Base-by-base conservation (phyloP, 2,888 invertebrate genomes). In the Caprella mutica region DNA sequence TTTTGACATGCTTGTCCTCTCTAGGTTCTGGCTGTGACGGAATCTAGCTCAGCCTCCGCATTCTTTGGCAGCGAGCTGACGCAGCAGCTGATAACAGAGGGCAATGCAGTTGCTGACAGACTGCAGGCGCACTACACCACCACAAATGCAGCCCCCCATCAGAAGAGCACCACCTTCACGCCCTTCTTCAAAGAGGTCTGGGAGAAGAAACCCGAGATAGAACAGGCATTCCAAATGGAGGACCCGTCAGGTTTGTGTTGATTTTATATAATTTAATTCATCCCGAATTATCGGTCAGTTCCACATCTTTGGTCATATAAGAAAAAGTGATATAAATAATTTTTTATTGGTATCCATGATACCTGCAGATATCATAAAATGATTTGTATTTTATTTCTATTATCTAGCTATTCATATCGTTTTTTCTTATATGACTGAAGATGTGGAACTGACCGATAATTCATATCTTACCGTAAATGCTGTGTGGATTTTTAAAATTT, bases 131-230 rank as follows among this genome's bases (percentile, higher is more conserved):
- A 89, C 74, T 96, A 93, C 73, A 87, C 91, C 78, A 92, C 91
- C 0, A 88, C 88, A 59, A 84, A 87, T 1, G 81, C 84, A 14
- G 84, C 84, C 65, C 85, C 84, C 68, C 86, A 86, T 73, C 85
- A 84, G 67, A 90, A 91, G 77, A 86, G 90, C 70, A 89, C 91
- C 29, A 90, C 91, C 74, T 94, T 90, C 74, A 89, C 88, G 46
- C 91, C 92, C 46, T 94, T 94, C 77, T 88, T 94, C 77, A 90
- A 91, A 72, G 91, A 91, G 73, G 92, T 90, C 23, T 93, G 91
- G 92, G 91, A 92, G 72, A 86, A 89, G 68, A 91, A 92, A 69
- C 89, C 88, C 27, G 91, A 92, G 76, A 92, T 93, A 55, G 93
- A 94, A 72, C 86, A 88, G 70, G 85, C 91, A 19, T 88, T 88